Evolutionary conservation across 2,797 vertebrate species (phyloP), one percentile per base, ranked within the genome.

Genomic region (Amazona finschi): DNA sequence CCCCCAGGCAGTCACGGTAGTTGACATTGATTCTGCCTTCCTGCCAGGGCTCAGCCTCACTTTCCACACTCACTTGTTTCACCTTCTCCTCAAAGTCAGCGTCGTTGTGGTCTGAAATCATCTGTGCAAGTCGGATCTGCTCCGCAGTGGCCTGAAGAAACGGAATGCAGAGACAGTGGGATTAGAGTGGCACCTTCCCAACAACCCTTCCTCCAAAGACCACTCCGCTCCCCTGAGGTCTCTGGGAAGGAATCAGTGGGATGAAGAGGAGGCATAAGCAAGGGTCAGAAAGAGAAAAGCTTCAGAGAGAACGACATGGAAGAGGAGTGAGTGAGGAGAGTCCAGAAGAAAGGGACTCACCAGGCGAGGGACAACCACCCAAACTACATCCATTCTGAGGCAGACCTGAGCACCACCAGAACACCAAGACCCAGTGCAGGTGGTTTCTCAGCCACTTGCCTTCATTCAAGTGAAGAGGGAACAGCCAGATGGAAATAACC

Each of bases 21-120:
- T 49, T 33, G 6, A 5, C 15, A 46, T 5, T 4, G 4, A 46
- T 39, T 21, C 30, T 0, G 10, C 25, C 47, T 49, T 58, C 70
- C 20, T 7, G 5, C 47, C 11, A 30, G 73, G 25, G 30, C 52
- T 52, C 73, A 44, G 25, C 52, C n/a, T 46, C 25, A 2, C 27
- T 71, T 65, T 12, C n/a, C 24, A 81, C 11, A 98, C 98, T 98
- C 89, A 99, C 99, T 98, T 99, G 99, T 98, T 99, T 99, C 97
- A 99, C 99, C 96, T 99, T 99, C 97, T 99, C 99, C 94, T 99
- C 99, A 98, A 99, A 99, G 98, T 99, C 99, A 97, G 99, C 99
- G 90, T 99, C 99, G 39, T 99, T 99, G 97, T 99, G 99, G 98
- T 99, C 99, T 72, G 99, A 99, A 98, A 99, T 99, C 99, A 99